Base-by-base conservation (phyloP, 1,140 invertebrate species). In the Camponotus pennsylvanicus region DNA sequence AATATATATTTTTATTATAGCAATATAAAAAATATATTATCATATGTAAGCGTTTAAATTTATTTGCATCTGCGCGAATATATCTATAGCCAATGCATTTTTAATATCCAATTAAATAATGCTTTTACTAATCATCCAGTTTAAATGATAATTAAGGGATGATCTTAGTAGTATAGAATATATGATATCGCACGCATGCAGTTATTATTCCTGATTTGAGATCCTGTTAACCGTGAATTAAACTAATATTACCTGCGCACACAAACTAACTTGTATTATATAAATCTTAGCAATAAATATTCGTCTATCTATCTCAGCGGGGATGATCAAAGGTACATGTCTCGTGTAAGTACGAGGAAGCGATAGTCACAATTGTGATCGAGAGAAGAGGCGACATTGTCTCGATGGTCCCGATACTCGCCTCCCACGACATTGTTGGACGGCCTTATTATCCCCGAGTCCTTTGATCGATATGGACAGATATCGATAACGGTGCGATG, bases 401-500 rank as follows among this genome's bases (percentile, higher is more conserved):
- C 57, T 83, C 69, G 69, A 63, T 75, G 79, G 79, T 83, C 52
- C 79, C 64, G 63, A 79, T 69, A 69, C 66, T n/a, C n/a, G 61
- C 87, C 88, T 88, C 87, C 87, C 73, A 89, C 88, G 88, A 85
- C 69, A 85, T 85, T 77, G 88, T 89, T 75, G 88, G 69, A 85
- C 80, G 57, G 79, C 61, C 89, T 86, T 85, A 90, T 90, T 90
- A 90, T 90, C 89, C 86, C 13, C 55, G 55, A 69, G 73, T 64
- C n/a, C 71, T 90, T 90, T 88, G 89, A 90, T 90, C 86, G 83
- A 90, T 90, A 86, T 75, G 78, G 76, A 86, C 75, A 82, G 89
- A 90, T 91, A 91, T 91, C 83, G 90, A 91, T 91, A 91, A 86
- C 88, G 79, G 78, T 42, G 59, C 67, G 90, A 91, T 91, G 59